phyloP scores from a whole-genome alignment of 2,113 vertebrate species.

The Burhinus bistriatus region DNA sequence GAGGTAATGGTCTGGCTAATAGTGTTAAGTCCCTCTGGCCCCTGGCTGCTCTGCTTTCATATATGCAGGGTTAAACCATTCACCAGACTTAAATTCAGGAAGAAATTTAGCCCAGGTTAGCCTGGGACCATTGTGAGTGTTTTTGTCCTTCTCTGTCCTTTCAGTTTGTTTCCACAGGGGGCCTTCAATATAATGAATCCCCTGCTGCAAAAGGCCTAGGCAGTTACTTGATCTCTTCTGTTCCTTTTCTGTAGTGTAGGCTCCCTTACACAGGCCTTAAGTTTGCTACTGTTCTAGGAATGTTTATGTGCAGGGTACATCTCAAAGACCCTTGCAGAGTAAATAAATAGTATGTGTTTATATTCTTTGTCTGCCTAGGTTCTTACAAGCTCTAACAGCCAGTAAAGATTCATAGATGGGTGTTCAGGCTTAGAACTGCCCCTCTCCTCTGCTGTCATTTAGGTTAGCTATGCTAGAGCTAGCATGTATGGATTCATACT shows the following conservation, averaged over 20 bases:
- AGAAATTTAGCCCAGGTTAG: not conserved
- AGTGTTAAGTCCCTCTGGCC: not conserved
- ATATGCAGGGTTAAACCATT: not conserved
- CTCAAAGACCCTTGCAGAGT: not conserved
- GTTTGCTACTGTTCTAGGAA: not conserved
- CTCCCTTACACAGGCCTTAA: not conserved
- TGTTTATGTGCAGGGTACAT: not conserved
- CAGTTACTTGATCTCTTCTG: not conserved
- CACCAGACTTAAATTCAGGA: not conserved
- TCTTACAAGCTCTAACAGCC: not conserved
- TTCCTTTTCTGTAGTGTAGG: not conserved
- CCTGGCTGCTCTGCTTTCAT: not conserved
- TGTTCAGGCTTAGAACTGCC: not conserved
- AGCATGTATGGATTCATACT: not conserved
- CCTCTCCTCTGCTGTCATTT: not conserved
- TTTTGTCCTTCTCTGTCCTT: not conserved
- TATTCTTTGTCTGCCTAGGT: not conserved
- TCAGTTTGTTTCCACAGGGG: not conserved
- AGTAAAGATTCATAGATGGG: not conserved
- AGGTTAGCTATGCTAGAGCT: not conserved
- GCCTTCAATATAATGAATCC: not conserved
- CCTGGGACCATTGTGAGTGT: not conserved
- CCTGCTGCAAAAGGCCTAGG: not conserved
- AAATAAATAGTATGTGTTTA: not conserved
- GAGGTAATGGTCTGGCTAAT: not conserved